Evolutionary conservation across 2,888 invertebrate species (phyloP).

Genomic region (Oligia fasciuncula): DNA sequence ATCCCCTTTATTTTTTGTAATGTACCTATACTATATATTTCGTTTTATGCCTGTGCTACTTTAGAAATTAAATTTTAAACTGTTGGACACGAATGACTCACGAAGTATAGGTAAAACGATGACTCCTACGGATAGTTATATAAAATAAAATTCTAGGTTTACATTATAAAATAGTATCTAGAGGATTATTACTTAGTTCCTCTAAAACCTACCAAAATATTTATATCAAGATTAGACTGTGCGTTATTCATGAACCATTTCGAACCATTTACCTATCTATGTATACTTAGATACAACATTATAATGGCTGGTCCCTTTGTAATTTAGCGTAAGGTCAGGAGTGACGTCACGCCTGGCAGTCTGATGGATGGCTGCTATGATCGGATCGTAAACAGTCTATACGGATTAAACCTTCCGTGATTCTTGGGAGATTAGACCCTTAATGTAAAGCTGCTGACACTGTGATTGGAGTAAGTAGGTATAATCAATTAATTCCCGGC

Average conservation of each 20-base stretch:
- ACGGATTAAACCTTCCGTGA: constrained; percentile 47
- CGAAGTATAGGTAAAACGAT: not conserved
- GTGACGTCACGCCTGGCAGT: constrained; percentile 54
- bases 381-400: constrained; percentile 57
- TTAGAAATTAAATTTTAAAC: not conserved
- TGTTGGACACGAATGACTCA: not conserved
- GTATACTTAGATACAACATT: constrained; percentile 11
- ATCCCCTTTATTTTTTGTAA: not conserved
- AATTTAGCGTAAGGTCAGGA: constrained; percentile 64
- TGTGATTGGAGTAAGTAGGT: not conserved
- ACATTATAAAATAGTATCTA: not conserved
- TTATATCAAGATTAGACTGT: not conserved
- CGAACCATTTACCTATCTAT: not conserved
- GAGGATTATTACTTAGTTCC: not conserved
- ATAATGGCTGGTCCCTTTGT: constrained; percentile 57
- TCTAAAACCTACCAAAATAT: not conserved
- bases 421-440: constrained; percentile 38
- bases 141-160: not conserved
- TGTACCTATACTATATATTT: not conserved
- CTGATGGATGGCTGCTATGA: constrained; percentile 68
- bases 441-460: constrained; percentile 11
- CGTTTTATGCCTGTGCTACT: not conserved
- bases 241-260: too few species aligned
- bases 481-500: not conserved
- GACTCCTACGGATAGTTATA: not conserved